Base-by-base conservation (phyloP, 2,888 invertebrate genomes). In the Tetragnatha montana region DNA sequence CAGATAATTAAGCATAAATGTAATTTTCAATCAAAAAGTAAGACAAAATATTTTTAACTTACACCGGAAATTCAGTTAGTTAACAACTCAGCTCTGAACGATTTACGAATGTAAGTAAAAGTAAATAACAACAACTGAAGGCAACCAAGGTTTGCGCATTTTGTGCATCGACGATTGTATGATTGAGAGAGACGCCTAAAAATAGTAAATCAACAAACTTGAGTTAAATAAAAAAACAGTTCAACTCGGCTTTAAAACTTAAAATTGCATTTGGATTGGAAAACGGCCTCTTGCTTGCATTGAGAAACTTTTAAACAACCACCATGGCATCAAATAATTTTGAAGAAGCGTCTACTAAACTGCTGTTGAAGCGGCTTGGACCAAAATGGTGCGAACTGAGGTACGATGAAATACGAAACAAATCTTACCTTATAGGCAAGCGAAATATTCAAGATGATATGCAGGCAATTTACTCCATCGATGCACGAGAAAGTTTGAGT, bases 341-440 rank as follows among this genome's bases (percentile, higher is more conserved):
- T 35, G 88, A 88, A 71, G 83, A 83, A 50, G 21, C 3, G n/a
- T 8, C 69, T 17, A 78, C 88, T 8, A 88, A 80, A 74, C 73
- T 50, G 7, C 49, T 79, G 17, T 22, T 68, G 51, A 88, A 84
- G 73, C 88, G 78, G 35, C 73, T 82, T 14, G 49, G 69, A n/a
- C 68, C 79, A 4, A n/a, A 21, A 14, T 89, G 89, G 89, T 22
- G 35, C 22, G 89, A 89, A 47, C 3, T 89, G 8, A 74, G 85
- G n/a, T 85, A 89, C 17, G 81, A 89, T 81, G 85, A 84, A 81
- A 89, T 75, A 6, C 69, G 75, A 22, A 75, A 81, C 17, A 81
- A 76, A 51, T 80, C 89, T 4, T 89, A 89, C 51, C 69, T 89
- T 6, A 49, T 89, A 71, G 89, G 89, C n/a, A 89, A 89, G 71